Percentiles rank a stretch among this genome's conserved stretches.
Evolutionary conservation across 1,140 invertebrate genomes (phyloP).

Genomic region (Bombus turneri): DNA sequence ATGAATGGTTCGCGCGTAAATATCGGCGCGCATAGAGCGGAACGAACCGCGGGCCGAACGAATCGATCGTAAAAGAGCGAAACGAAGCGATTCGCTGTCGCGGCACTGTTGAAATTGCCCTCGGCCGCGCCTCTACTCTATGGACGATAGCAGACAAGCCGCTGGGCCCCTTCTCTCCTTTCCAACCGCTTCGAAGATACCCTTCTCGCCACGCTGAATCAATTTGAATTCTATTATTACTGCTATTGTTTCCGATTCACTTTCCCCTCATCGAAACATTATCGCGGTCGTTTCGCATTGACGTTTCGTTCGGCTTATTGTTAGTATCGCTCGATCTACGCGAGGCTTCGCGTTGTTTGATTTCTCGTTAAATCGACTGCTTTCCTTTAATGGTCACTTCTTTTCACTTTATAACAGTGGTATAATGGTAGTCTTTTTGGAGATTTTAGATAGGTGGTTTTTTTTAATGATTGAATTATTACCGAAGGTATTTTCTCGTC

Average conservation of each 20-base stretch:
- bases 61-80: constrained; percentile 65
- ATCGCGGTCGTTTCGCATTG: background rate
- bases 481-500: too few species aligned
- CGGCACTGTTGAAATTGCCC: constrained; percentile 56
- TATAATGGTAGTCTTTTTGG: too few species aligned
- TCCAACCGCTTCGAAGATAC: background rate
- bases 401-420: too few species aligned
- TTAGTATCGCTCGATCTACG: too few species aligned
- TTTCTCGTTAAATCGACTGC: background rate
- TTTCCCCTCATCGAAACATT: background rate
- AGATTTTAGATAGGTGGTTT: too few species aligned
- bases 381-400: background rate
- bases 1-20: constrained; percentile 56
- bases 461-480: too few species aligned
- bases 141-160: background rate
- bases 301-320: background rate
- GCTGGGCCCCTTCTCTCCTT: background rate
- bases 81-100: constrained; percentile 60
- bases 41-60: constrained; percentile 56
- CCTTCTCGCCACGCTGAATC: constrained; percentile 11
- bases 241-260: constrained; percentile 22
- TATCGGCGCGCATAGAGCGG: constrained; percentile 48
- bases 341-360: background rate
- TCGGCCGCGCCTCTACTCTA: constrained; percentile 28
- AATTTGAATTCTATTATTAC: constrained; percentile 30